Percentiles rank a stretch among this genome's conserved stretches.
phyloP scores from a whole-genome alignment of 2,113 vertebrate species.

The Chaenogobius annularis region DNA sequence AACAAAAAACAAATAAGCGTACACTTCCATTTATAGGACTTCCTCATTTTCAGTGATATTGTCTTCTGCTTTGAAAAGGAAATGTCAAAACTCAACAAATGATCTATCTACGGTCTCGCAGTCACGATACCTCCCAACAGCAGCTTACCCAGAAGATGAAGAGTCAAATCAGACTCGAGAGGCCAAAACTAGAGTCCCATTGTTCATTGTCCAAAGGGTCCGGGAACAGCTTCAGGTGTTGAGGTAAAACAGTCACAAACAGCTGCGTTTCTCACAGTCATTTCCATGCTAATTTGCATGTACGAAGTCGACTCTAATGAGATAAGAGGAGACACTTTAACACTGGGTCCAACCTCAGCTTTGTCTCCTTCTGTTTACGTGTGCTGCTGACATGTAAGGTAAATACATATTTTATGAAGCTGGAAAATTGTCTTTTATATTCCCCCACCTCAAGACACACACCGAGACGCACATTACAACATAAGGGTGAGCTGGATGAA shows the following conservation, averaged over 20 bases:
- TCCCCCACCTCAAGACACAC: not conserved
- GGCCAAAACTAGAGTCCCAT: too few relatives aligned
- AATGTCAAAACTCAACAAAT: too few relatives aligned
- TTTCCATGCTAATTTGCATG: conserved; percentile 42
- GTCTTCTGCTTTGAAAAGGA: too few relatives aligned
- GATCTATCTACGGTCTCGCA: too few relatives aligned
- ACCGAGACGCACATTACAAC: conserved; percentile 9
- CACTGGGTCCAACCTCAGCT: conserved; percentile 30
- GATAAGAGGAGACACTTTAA: conserved; percentile 40
- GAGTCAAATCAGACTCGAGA: too few relatives aligned
- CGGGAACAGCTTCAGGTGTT: too few relatives aligned
- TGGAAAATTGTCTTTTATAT: conserved; percentile 29
- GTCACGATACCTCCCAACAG: too few relatives aligned
- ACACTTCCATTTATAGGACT: too few relatives aligned
- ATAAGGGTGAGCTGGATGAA: conserved; percentile 23
- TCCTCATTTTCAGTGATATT: too few relatives aligned
- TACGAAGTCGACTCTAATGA: conserved; percentile 42
- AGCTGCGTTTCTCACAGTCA: conserved; percentile 50
- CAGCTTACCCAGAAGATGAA: too few relatives aligned
- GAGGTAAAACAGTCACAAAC: conserved; percentile 4
- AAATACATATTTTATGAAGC: conserved; percentile 61
- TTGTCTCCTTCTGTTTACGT: conserved; percentile 53
- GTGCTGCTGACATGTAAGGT: conserved; percentile 29
- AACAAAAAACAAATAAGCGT: too few relatives aligned
- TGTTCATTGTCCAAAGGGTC: too few relatives aligned